phyloP scores from a whole-genome alignment of 2,113 vertebrate species.

The Mormyrus lacerda region DNA sequence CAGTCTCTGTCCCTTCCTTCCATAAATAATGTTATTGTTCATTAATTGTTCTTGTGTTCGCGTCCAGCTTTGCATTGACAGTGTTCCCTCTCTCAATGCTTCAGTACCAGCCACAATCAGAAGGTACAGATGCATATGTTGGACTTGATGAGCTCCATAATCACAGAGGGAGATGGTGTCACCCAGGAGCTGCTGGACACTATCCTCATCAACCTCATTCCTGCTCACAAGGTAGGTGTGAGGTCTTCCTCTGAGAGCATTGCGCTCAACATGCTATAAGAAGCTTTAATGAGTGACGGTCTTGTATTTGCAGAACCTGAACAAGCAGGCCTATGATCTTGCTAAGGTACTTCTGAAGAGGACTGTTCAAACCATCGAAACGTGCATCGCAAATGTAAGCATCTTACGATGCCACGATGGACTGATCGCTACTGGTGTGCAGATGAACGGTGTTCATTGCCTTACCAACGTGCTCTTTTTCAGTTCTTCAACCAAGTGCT shows the following conservation, averaged over 20 bases:
- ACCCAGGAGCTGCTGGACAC: slow-evolving; percentile 96
- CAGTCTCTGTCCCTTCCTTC: neutral
- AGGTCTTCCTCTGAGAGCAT: neutral
- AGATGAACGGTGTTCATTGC: neutral
- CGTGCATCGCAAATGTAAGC: slow-evolving; percentile 94
- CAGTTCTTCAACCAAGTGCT: slow-evolving; percentile 99
- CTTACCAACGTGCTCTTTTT: neutral
- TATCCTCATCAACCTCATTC: slow-evolving; percentile 98
- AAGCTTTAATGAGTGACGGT: neutral
- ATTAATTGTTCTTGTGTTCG: neutral
- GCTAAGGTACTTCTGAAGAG: slow-evolving; percentile 94
- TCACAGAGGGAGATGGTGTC: slow-evolving; percentile 98
- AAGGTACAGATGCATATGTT: slow-evolving; percentile 99
- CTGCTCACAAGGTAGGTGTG: slow-evolving; percentile 48
- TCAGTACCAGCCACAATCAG: slow-evolving; percentile 98
- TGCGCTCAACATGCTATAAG: neutral
- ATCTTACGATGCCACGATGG: neutral
- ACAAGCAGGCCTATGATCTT: slow-evolving; percentile 96
- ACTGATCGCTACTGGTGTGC: neutral
- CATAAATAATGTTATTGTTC: neutral
- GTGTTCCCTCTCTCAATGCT: slow-evolving; percentile 26
- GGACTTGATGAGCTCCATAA: slow-evolving; percentile 99
- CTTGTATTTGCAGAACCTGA: slow-evolving; percentile 80
- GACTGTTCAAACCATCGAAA: slow-evolving; percentile 95
- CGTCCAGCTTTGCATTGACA: neutral